Conservation (phyloP, 2,113 vertebrate genomes). For the Miniopterus natalensis region DNA sequence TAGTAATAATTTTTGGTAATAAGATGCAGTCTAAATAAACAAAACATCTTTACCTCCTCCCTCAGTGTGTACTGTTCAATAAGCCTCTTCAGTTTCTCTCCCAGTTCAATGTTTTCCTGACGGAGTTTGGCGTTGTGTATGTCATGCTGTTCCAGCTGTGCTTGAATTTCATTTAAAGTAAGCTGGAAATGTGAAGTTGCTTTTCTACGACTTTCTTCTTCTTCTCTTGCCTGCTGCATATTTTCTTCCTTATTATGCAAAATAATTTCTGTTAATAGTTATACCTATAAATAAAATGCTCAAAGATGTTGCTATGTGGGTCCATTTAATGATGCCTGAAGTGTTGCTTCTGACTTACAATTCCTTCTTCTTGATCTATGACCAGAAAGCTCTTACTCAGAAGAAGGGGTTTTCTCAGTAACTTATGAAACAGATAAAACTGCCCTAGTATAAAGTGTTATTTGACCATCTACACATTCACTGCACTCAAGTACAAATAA, state of each 20-base stretch:
- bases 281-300: background rate
- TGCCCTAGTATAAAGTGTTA: background rate
- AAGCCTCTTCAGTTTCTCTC: conserved; percentile 96
- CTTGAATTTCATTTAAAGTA: conserved; percentile 95
- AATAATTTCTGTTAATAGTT: background rate
- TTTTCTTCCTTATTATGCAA: conserved; percentile 93
- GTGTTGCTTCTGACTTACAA: background rate
- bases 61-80: conserved; percentile 95
- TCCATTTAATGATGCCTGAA: background rate
- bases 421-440: background rate
- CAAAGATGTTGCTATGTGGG: background rate
- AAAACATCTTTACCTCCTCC: conserved; percentile 91
- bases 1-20: background rate
- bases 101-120: conserved; percentile 96
- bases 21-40: background rate
- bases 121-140: conserved; percentile 94
- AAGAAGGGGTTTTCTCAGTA: background rate
- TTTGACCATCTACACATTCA: background rate
- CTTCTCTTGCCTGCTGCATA: conserved; percentile 93
- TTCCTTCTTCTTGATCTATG: background rate
- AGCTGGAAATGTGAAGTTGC: conserved; percentile 96
- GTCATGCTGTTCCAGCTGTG: conserved; percentile 95
- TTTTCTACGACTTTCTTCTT: conserved; percentile 95
- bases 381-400: background rate
- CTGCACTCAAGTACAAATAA: background rate